Conservation (phyloP, 2,797 vertebrate genomes). For the Rhinatrema bivittatum region DNA sequence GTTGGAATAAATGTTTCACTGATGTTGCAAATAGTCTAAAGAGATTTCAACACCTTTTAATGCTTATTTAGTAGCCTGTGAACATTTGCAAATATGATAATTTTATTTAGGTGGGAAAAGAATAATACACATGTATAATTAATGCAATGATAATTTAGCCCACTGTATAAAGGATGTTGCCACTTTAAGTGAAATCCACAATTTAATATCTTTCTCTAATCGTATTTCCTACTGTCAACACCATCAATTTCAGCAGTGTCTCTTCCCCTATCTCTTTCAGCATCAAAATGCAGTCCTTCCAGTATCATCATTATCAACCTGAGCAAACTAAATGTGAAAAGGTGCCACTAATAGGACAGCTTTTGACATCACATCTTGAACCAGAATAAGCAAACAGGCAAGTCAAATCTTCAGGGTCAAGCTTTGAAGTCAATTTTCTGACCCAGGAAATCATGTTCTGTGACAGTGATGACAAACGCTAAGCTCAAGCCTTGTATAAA, state of each 20-base stretch:
- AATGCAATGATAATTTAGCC: not conserved
- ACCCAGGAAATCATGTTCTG: conserved; percentile 49
- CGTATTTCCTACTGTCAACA: conserved; percentile 53
- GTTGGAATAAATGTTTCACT: conserved; percentile 11
- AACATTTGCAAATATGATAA: not conserved
- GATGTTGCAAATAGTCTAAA: conserved; percentile 4
- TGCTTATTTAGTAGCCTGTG: accelerated
- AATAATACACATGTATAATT: conserved; percentile 1
- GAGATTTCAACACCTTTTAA: conserved; percentile 6
- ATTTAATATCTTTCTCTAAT: conserved; percentile 43
- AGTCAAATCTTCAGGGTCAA: conserved; percentile 57
- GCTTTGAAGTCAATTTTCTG: conserved; percentile 44
- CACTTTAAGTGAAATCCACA: conserved; percentile 24
- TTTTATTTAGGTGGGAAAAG: conserved; percentile 8
- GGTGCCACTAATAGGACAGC: conserved; percentile 53
- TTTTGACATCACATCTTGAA: conserved; percentile 59
- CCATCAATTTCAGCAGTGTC: conserved; percentile 50
- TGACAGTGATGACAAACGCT: conserved; percentile 44
- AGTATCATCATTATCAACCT: conserved; percentile 51
- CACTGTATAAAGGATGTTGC: conserved; percentile 10
- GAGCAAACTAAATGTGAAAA: conserved; percentile 55
- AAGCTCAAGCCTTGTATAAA: conserved; percentile 35
- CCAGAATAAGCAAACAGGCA: conserved; percentile 58
- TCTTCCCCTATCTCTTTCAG: conserved; percentile 49
- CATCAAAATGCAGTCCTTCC: conserved; percentile 54